A percentile compares a stretch with the other conserved stretches of the same genome.
Conservation (phyloP, 2,797 vertebrate species). For the Notolepis coatsorum region DNA sequence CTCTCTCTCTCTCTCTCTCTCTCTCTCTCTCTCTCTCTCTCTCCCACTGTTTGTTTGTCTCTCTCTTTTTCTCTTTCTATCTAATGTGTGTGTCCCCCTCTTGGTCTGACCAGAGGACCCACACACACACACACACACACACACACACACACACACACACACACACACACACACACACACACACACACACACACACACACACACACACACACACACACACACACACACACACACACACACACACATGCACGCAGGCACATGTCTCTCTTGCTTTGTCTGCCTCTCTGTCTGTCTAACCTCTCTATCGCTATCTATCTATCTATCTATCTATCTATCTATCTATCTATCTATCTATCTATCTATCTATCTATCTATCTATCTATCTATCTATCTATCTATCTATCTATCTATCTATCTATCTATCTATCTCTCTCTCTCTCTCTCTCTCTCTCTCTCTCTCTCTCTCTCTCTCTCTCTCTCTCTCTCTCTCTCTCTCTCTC, state of each 20-base stretch:
- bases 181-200: not conserved
- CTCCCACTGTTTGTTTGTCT: no score
- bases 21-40: no score
- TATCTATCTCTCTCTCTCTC: not conserved
- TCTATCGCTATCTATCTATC: no score
- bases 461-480: not conserved
- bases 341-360: not conserved
- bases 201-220: not conserved
- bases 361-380: not conserved
- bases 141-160: not conserved
- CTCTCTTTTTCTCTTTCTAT: no score
- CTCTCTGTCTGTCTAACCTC: not conserved
- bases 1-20: no score
- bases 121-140: no score
- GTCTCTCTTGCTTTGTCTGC: not conserved
- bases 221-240: not conserved
- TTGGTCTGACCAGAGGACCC: no score
- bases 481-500: no score
- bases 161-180: not conserved
- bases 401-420: not conserved
- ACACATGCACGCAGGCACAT: not conserved
- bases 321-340: not conserved
- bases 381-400: not conserved
- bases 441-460: not conserved
- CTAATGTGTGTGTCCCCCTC: no score